phyloP scores from a whole-genome alignment of 2,113 vertebrate genomes.

The Oryzias curvinotus region DNA sequence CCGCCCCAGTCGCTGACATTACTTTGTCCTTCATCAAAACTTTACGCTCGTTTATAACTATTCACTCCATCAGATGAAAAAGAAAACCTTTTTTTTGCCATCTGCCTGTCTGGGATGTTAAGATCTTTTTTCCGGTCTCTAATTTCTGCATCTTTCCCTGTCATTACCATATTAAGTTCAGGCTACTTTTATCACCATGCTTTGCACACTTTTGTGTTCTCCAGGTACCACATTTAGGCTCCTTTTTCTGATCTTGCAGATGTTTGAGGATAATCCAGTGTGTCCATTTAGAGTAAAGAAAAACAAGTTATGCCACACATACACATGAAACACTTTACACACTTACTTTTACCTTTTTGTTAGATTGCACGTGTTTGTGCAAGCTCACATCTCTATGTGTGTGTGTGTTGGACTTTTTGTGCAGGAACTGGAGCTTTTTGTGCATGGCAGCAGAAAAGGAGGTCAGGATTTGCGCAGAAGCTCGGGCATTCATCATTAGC shows the following conservation, averaged over 20 bases:
- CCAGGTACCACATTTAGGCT: neutral
- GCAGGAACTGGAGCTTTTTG: constrained; percentile 66
- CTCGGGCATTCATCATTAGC: constrained; percentile 82
- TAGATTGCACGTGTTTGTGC: constrained; percentile 3
- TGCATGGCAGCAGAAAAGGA: constrained; percentile 80
- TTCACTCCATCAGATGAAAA: constrained; percentile 49
- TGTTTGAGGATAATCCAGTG: constrained; percentile 49
- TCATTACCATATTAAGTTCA: constrained; percentile 51
- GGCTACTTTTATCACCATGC: constrained; percentile 37
- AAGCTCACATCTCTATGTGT: constrained; percentile 21
- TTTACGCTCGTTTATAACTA: constrained; percentile 70
- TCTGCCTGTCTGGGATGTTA: constrained; percentile 42
- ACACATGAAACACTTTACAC: neutral
- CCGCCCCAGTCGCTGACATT: constrained; percentile 82
- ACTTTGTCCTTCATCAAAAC: constrained; percentile 84
- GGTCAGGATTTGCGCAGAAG: constrained; percentile 80
- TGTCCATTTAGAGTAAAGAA: constrained; percentile 30
- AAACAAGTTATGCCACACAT: constrained; percentile 47
- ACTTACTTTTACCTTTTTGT: too few relatives aligned
- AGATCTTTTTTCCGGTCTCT: constrained; percentile 25
- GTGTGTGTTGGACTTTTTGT: constrained; percentile 32
- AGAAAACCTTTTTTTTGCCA: constrained; percentile 42
- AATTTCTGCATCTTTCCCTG: constrained; percentile 33
- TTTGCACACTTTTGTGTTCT: neutral
- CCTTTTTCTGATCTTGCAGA: constrained; percentile 23